These are phyloP conservation scores for Branchinecta lynchi DNA, from an alignment of 1,140 invertebrate species.

Conservation along the genomic window DNA sequence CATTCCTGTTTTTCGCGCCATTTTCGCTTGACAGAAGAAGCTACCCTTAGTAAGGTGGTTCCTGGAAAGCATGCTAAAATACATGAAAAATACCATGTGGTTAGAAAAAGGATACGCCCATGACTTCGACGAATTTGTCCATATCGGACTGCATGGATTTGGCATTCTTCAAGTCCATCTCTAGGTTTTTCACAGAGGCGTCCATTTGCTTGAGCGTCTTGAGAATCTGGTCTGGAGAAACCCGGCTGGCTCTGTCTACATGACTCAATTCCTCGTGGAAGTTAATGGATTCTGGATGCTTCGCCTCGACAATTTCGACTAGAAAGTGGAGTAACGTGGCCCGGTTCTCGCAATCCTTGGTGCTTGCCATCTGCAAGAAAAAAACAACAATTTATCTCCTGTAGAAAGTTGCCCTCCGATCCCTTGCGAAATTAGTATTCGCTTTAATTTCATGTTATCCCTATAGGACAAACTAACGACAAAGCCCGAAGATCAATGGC, in stretches of 20 bases:
- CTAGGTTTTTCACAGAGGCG: slow-evolving; percentile 61
- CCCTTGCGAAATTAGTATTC: too few relatives aligned
- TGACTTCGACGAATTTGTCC: slow-evolving; percentile 65
- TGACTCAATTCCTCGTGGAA: slow-evolving; percentile 79
- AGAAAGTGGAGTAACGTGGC: slow-evolving; percentile 84
- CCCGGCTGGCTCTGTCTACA: slow-evolving; percentile 59
- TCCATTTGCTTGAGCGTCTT: slow-evolving; percentile 75
- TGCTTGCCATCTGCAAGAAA: slow-evolving; percentile 58
- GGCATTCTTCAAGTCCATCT: slow-evolving; percentile 70
- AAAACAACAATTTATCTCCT: slow-evolving; percentile 18
- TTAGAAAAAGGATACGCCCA: slow-evolving; percentile 49
- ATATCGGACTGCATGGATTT: slow-evolving; percentile 55
- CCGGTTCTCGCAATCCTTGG: slow-evolving; percentile 85
- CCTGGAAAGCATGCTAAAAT: too few relatives aligned
- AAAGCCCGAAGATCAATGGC: too few relatives aligned
- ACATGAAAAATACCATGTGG: too few relatives aligned
- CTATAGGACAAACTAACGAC: too few relatives aligned
- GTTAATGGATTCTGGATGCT: slow-evolving; percentile 64
- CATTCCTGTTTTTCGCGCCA: too few relatives aligned
- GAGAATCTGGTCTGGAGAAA: slow-evolving; percentile 69
- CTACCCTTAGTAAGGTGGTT: too few relatives aligned
- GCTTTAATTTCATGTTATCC: too few relatives aligned
- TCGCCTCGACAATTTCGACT: slow-evolving; percentile 68
- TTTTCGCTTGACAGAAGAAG: too few relatives aligned
- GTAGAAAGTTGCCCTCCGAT: too few relatives aligned